Base-by-base conservation (phyloP, 2,797 vertebrate species). In the Apogon talboti region DNA sequence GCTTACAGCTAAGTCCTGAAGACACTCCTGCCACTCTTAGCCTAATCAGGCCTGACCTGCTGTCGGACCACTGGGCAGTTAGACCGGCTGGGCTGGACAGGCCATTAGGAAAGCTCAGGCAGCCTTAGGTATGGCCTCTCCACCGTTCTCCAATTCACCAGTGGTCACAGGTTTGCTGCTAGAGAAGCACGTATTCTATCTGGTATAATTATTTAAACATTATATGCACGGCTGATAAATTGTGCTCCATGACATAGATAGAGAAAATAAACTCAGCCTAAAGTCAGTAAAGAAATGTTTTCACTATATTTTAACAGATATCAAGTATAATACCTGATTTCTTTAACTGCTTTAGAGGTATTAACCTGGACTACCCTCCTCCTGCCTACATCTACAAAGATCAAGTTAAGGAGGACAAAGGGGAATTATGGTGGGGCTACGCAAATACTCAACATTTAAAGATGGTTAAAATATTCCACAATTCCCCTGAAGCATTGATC, bases 1-100 rank as follows among this genome's bases (percentile, higher is more conserved):
- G 92, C 93, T 94, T 93, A 94, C 87, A 90, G 89, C 89, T 93
- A 93, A 94, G 91, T 93, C 92, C 91, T 85, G 88, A 89, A 92
- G 90, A 91, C 92, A 90, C 90, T 89, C 91, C 89, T 92, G 89
- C 91, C 91, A 90, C 86, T 92, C 88, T 89, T 87, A 88, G 88
- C 89, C 89, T 92, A 94, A 94, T 94, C 92, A 92, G 92, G 79
- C 82, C 79, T 83, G 84, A 90, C 88, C 90, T 91, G 87, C 87
- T 90, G 89, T 90, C 82, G 64, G 78, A 56, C 52, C 61, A 76
- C 68, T 46, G 74, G 72, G 59, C 77, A 86, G 87, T 85, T 76
- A 88, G 86, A 79, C 62, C 70, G 80, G 52, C 63, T 61, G 60
- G 79, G 65, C 78, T 77, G 78, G 76, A 82, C 77, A 66, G 80